Evolutionary conservation across 2,113 vertebrate species (phyloP).

Genomic region (Oreochromis aureus): DNA sequence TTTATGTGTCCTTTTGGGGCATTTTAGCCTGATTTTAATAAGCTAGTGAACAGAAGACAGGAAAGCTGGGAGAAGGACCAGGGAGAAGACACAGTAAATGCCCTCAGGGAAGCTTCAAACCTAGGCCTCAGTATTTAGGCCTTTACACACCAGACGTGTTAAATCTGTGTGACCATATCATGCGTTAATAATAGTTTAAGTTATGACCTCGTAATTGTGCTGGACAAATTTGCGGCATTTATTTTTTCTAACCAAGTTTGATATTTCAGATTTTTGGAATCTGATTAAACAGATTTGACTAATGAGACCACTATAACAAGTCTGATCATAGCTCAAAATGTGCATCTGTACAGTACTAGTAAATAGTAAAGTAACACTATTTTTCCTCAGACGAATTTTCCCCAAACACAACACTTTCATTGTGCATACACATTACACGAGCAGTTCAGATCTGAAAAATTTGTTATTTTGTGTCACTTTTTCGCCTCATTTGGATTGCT

Average conservation of each 20-base stretch:
- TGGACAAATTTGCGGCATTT: neutral
- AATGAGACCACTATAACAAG: neutral
- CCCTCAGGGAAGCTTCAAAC: neutral
- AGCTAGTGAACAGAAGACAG: neutral
- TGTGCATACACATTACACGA: neutral
- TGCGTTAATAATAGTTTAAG: neutral
- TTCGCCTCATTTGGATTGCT: neutral
- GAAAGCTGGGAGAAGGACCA: neutral
- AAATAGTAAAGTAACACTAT: neutral
- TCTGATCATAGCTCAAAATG: neutral
- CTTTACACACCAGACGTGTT: neutral
- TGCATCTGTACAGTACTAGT: neutral
- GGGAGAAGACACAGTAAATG: neutral
- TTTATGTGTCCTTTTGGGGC: neutral
- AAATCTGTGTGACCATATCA: neutral
- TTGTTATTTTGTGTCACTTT: neutral
- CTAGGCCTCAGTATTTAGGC: neutral
- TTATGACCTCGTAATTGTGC: neutral
- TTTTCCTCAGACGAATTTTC: neutral
- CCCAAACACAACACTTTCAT: neutral
- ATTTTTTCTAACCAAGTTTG: neutral
- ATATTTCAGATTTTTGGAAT: neutral
- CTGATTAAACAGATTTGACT: neutral
- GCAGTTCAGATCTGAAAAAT: neutral
- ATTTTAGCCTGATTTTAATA: neutral